phyloP scores from a whole-genome alignment of 2,888 invertebrate genomes.

The Stomorhina lunata region DNA sequence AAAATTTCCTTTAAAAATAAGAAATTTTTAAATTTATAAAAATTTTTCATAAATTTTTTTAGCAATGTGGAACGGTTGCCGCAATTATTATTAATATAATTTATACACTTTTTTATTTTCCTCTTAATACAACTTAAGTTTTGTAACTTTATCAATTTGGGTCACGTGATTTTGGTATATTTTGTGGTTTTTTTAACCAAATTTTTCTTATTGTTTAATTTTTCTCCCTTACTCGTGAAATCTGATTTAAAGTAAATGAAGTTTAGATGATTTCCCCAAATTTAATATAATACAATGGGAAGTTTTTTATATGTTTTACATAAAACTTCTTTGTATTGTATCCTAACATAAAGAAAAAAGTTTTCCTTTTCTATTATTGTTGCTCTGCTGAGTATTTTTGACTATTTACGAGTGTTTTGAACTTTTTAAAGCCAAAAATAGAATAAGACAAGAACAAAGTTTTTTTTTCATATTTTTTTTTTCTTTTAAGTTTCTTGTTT shows the following conservation, averaged over 20 bases:
- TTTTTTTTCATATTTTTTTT: neutral
- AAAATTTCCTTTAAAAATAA: no score
- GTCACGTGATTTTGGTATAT: slow-evolving; percentile 59
- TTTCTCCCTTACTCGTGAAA: no score
- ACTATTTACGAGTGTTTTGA: neutral
- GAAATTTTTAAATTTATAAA: no score
- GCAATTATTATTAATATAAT: slow-evolving; percentile 8
- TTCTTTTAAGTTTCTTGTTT: neutral
- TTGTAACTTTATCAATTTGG: slow-evolving; percentile 51
- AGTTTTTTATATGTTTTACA: neutral
- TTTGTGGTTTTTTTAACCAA: slow-evolving; percentile 40
- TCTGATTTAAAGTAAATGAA: neutral
- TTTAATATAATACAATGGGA: neutral
- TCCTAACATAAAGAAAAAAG: slow-evolving; percentile 41
- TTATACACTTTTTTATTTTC: neutral
- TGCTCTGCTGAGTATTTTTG: neutral
- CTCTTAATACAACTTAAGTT: neutral
- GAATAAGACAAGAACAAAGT: slow-evolving; percentile 1
- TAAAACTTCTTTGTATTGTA: no score
- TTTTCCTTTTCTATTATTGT: slow-evolving; percentile 40
- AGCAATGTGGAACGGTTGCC: no score
- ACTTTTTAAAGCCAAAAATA: neutral
- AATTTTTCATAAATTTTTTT: no score
- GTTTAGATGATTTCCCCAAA: neutral
- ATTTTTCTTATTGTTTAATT: no score